Evolutionary conservation across 2,888 invertebrate genomes (phyloP).

Genomic region (Andrena camellia): DNA sequence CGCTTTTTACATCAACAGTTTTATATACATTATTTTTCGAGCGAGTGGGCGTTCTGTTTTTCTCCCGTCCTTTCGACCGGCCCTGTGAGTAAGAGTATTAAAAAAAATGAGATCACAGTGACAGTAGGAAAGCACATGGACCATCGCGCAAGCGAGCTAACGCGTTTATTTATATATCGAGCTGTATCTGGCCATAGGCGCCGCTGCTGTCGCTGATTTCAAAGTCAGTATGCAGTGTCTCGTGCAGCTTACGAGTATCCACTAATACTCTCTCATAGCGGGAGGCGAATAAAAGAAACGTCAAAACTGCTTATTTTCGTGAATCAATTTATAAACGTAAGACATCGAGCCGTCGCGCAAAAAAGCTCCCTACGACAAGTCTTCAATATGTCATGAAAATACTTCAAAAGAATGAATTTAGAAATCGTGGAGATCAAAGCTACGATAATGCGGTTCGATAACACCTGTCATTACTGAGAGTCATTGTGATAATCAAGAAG

Average conservation of each 20-base stretch:
- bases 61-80: neutral
- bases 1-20: conserved; percentile 1
- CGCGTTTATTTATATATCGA: conserved; percentile 61
- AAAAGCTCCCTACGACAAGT: neutral
- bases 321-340: conserved; percentile 12
- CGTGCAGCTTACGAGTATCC: conserved; percentile 32
- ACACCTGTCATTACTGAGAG: conserved; percentile 39
- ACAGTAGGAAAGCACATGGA: conserved; percentile 39
- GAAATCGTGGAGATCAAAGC: conserved; percentile 11
- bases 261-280: conserved; percentile 23
- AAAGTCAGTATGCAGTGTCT: conserved; percentile 59
- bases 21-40: conserved; percentile 18
- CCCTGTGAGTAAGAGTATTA: conserved; percentile 8
- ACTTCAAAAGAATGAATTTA: conserved; percentile 1
- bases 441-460: conserved; percentile 19
- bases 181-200: conserved; percentile 53
- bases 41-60: neutral
- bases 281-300: conserved; percentile 10
- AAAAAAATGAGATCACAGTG: conserved; percentile 30
- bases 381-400: conserved; percentile 4
- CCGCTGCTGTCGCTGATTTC: conserved; percentile 58
- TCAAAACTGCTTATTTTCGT: neutral
- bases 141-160: conserved; percentile 46
- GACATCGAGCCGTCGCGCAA: neutral
- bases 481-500: conserved; percentile 24